Percentiles rank a stretch among this genome's conserved stretches.
Evolutionary conservation across 2,888 invertebrate genomes (phyloP).

Genomic region (Rhingia campestris): DNA sequence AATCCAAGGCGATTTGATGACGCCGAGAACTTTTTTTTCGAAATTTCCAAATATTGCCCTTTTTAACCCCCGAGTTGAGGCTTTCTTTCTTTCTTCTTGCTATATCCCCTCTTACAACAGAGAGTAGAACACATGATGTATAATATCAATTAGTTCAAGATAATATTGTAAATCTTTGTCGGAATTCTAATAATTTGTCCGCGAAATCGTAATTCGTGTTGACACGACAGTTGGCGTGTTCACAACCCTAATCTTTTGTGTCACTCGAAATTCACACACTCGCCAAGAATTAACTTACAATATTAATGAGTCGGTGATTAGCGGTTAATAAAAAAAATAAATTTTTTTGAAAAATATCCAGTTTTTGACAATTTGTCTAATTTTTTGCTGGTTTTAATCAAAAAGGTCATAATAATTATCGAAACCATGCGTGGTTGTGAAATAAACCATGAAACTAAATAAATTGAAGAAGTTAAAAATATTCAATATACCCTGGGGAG

Average conservation of each 20-base stretch:
- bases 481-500: constrained; percentile 35
- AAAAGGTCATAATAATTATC: constrained; percentile 52
- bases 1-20: constrained; percentile 20
- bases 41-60: constrained; percentile 17
- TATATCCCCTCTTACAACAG: background rate
- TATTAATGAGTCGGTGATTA: constrained; percentile 31
- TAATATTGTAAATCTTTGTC: constrained; percentile 42
- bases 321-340: background rate
- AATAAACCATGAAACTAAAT: constrained; percentile 40
- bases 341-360: constrained; percentile 7
- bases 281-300: constrained; percentile 35
- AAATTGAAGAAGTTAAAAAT: constrained; percentile 49
- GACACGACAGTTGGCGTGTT: constrained; percentile 67
- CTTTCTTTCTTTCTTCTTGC: constrained; percentile 3
- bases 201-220: constrained; percentile 47
- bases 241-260: constrained; percentile 31
- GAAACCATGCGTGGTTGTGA: constrained; percentile 10
- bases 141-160: constrained; percentile 2
- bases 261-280: constrained; percentile 26
- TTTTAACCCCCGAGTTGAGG: constrained; percentile 10
- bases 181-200: constrained; percentile 54
- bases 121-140: background rate
- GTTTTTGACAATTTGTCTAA: constrained; percentile 8
- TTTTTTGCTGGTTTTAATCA: background rate
- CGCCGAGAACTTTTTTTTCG: background rate